Evolutionary conservation across 92 coral and sea anemone species (phyloP).

Genomic region (Palythoa heliodiscus): DNA sequence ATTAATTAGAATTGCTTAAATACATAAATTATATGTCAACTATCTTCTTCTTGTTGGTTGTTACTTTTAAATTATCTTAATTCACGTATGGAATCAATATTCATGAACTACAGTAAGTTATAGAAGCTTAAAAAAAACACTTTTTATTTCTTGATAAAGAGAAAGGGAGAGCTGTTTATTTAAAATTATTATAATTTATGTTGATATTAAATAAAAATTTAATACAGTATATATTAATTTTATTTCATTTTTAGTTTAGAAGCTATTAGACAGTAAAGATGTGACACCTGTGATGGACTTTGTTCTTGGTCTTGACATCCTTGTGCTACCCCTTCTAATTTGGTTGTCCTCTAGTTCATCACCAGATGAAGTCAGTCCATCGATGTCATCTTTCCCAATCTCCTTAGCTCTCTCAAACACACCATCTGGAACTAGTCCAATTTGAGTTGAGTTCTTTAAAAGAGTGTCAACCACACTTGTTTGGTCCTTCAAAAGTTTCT

Average conservation of each 20-base stretch:
- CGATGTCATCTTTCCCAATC: constrained; percentile 75
- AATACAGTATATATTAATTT: too few relatives aligned
- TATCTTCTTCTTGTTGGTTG: too few relatives aligned
- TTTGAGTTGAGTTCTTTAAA: constrained; percentile 78
- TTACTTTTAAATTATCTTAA: too few relatives aligned
- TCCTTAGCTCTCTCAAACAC: constrained; percentile 81
- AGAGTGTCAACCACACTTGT: constrained; percentile 79
- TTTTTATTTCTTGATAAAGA: too few relatives aligned
- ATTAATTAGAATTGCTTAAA: too few relatives aligned
- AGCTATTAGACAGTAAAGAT: not conserved
- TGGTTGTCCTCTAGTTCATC: constrained; percentile 88
- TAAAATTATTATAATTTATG: too few relatives aligned
- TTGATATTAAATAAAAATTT: too few relatives aligned
- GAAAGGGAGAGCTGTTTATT: too few relatives aligned
- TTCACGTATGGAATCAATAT: too few relatives aligned
- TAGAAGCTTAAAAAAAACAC: too few relatives aligned
- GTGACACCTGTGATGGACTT: constrained; percentile 85
- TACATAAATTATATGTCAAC: too few relatives aligned
- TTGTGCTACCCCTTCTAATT: constrained; percentile 50
- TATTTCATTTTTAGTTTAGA: not conserved
- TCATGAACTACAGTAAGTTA: too few relatives aligned
- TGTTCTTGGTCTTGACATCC: constrained; percentile 76
- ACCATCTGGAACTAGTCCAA: constrained; percentile 88
- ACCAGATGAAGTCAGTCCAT: constrained; percentile 88
- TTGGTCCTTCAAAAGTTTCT: constrained; percentile 87